Evolutionary conservation across 2,797 vertebrate species (phyloP).

Genomic region (Eurystomus glaucurus): DNA sequence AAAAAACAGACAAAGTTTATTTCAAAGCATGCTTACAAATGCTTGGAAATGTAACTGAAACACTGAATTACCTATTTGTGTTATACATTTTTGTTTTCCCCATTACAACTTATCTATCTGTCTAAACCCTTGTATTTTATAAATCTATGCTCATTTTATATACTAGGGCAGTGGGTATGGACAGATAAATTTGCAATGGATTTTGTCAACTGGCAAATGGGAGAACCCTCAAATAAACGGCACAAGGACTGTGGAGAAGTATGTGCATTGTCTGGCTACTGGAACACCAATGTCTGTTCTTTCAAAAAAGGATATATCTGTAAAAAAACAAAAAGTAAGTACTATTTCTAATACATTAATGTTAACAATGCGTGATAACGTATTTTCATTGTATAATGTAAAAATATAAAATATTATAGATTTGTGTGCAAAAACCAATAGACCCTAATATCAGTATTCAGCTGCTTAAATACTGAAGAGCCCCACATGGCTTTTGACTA

Average conservation of each 20-base stretch:
- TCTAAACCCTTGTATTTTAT: neutral
- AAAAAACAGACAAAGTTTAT: neutral
- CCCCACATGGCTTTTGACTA: fast-evolving
- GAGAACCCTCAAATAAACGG: conserved; percentile 71
- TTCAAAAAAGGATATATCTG: conserved; percentile 89
- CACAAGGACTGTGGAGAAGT: conserved; percentile 85
- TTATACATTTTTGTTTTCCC: neutral
- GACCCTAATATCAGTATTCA: neutral
- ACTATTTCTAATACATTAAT: neutral
- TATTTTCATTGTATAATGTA: neutral
- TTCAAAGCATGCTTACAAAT: neutral
- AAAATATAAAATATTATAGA: neutral
- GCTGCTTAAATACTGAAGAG: neutral
- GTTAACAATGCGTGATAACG: neutral
- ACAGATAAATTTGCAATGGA: conserved; percentile 87
- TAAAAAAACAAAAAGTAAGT: conserved; percentile 91
- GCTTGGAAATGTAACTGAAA: neutral
- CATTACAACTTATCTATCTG: neutral
- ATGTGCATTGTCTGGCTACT: conserved; percentile 83
- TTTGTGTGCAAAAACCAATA: neutral
- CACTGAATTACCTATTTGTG: neutral
- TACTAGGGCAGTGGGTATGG: conserved; percentile 90
- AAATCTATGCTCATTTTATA: neutral
- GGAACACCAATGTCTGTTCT: conserved; percentile 85
- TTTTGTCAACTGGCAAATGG: conserved; percentile 90